These are phyloP conservation scores for Periparus ater DNA, from an alignment of 2,797 vertebrate species.

Conservation along the genomic window DNA sequence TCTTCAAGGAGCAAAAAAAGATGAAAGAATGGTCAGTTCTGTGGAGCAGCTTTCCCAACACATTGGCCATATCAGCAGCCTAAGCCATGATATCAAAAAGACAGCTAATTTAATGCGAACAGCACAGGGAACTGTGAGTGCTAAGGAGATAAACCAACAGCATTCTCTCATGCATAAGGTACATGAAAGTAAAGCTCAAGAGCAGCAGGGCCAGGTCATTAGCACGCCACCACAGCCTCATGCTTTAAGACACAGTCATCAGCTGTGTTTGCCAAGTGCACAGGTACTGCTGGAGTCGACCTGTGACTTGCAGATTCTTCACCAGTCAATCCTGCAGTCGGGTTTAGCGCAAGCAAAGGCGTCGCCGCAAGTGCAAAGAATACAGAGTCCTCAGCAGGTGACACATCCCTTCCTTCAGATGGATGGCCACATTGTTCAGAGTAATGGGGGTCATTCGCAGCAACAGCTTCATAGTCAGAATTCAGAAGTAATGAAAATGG, in stretches of 20 bases:
- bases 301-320: constrained; percentile 89
- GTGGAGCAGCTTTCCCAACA: constrained; percentile 84
- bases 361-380: constrained; percentile 82
- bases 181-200: constrained; percentile 82
- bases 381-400: constrained; percentile 82
- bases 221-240: constrained; percentile 72
- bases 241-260: constrained; percentile 82
- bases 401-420: constrained; percentile 89
- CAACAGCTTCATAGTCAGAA: constrained; percentile 83
- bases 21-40: constrained; percentile 81
- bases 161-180: constrained; percentile 85
- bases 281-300: constrained; percentile 89
- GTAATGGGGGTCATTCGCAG: constrained; percentile 80
- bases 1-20: constrained; percentile 83
- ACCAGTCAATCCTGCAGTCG: constrained; percentile 87
- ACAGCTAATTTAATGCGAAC: constrained; percentile 81
- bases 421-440: constrained; percentile 85
- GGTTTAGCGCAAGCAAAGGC: constrained; percentile 83
- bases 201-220: constrained; percentile 81
- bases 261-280: constrained; percentile 84
- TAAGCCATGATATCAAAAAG: constrained; percentile 82
- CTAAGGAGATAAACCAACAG: constrained; percentile 87
- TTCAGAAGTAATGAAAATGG: constrained; percentile 83
- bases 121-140: constrained; percentile 78
- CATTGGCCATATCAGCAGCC: constrained; percentile 77